Evolutionary conservation across 2,888 invertebrate species (phyloP).

Genomic region (Amiota mariae): DNA sequence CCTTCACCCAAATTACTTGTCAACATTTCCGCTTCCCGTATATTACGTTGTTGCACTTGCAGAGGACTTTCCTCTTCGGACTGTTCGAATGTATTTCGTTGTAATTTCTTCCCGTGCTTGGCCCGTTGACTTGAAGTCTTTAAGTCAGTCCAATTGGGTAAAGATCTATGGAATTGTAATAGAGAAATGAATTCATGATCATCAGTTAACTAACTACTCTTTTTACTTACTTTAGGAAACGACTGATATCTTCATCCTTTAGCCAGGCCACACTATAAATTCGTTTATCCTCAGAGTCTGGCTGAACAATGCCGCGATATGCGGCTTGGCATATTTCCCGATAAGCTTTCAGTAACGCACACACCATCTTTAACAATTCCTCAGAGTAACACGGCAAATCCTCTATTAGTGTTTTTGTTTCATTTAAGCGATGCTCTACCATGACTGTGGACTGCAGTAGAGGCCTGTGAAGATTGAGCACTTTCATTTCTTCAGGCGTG

Average conservation of each 20-base stretch:
- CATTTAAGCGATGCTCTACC: conserved; percentile 77
- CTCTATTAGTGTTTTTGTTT: conserved; percentile 80
- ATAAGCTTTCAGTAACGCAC: conserved; percentile 82
- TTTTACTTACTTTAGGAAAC: conserved; percentile 84
- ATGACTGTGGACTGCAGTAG: conserved; percentile 82
- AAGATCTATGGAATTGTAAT: conserved; percentile 75
- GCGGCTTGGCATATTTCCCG: conserved; percentile 83
- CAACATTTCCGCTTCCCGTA: conserved; percentile 93
- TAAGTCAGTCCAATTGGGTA: conserved; percentile 86
- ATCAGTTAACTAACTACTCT: not conserved
- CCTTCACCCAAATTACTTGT: conserved; percentile 93
- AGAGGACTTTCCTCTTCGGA: conserved; percentile 85
- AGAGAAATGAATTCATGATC: not conserved
- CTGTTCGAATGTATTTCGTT: conserved; percentile 73
- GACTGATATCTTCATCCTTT: conserved; percentile 94
- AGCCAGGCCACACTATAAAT: conserved; percentile 92
- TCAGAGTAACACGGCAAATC: conserved; percentile 84
- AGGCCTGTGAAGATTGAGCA: conserved; percentile 78
- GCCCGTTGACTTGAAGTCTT: conserved; percentile 73
- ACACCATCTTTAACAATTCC: conserved; percentile 82
- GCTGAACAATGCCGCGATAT: conserved; percentile 84
- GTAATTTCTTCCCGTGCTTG: conserved; percentile 65
- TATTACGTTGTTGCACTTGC: conserved; percentile 84
- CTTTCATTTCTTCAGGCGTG: conserved; percentile 80
- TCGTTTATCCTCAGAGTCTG: conserved; percentile 83